A percentile compares a stretch with the other conserved stretches of the same genome.
Evolutionary conservation across 2,797 vertebrate species (phyloP).

Genomic region (Sylvilagus floridanus): DNA sequence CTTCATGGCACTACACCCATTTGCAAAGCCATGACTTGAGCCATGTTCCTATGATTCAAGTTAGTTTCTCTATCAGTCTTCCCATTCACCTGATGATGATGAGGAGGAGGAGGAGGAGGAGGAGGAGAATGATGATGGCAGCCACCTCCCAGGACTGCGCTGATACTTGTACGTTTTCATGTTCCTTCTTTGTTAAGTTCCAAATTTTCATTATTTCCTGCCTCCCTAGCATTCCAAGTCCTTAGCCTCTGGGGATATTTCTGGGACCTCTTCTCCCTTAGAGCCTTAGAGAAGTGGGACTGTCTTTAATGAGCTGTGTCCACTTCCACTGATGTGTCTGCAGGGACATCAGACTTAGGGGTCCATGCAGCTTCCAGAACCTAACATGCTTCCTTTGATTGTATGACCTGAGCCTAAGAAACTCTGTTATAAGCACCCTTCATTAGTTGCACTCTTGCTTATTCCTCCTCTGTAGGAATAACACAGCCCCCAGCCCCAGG

Average conservation of each 20-base stretch:
- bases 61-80: background rate
- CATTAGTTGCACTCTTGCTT: no score
- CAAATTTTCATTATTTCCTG: background rate
- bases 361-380: background rate
- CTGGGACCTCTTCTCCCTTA: background rate
- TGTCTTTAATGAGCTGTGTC: background rate
- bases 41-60: background rate
- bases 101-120: no score
- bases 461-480: background rate
- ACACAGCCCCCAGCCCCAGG: background rate
- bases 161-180: background rate
- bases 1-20: background rate
- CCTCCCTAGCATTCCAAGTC: background rate
- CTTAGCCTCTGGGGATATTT: background rate
- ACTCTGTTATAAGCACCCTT: no score
- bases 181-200: background rate
- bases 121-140: no score
- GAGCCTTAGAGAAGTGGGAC: background rate
- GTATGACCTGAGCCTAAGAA: no score
- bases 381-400: background rate
- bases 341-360: background rate
- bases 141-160: background rate
- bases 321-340: background rate
- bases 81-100: background rate
- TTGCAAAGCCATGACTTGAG: background rate